Percentiles rank a stretch among this genome's conserved stretches.
Evolutionary conservation across 1,140 invertebrate species (phyloP).

Genomic region (Asbolus verrucosus): DNA sequence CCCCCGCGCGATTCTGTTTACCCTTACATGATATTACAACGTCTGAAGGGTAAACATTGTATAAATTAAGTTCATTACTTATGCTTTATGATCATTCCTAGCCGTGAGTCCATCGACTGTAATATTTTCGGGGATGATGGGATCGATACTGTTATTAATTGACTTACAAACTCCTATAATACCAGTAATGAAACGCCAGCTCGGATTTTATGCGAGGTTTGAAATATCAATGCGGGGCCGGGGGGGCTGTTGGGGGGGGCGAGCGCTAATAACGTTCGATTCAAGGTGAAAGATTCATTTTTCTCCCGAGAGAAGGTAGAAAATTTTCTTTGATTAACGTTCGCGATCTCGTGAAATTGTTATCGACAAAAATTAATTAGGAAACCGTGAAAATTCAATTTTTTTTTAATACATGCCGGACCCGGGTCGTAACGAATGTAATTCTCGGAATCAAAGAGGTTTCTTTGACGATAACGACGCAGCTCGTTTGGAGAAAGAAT

Average conservation of each 20-base stretch:
- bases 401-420: no score
- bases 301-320: not conserved
- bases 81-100: not conserved
- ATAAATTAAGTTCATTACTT: constrained; percentile 2
- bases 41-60: not conserved
- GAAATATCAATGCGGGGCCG: constrained; percentile 1
- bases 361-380: constrained; percentile 6
- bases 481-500: no score
- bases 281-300: constrained; percentile 5
- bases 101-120: not conserved
- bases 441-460: no score
- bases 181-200: constrained; percentile 32
- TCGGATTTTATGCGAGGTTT: constrained; percentile 19
- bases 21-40: not conserved
- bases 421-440: no score
- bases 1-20: not conserved
- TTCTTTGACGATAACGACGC: no score
- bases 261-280: constrained; percentile 20
- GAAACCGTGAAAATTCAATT: constrained; percentile 10
- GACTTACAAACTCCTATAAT: constrained; percentile 23
- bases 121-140: not conserved
- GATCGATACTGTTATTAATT: constrained; percentile 29
- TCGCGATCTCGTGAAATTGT: constrained; percentile 2
- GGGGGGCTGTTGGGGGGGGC: not conserved
- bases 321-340: constrained; percentile 6